These are phyloP conservation scores for Crypturellus undulatus DNA, from an alignment of 2,113 vertebrate species.

Conservation along the genomic window DNA sequence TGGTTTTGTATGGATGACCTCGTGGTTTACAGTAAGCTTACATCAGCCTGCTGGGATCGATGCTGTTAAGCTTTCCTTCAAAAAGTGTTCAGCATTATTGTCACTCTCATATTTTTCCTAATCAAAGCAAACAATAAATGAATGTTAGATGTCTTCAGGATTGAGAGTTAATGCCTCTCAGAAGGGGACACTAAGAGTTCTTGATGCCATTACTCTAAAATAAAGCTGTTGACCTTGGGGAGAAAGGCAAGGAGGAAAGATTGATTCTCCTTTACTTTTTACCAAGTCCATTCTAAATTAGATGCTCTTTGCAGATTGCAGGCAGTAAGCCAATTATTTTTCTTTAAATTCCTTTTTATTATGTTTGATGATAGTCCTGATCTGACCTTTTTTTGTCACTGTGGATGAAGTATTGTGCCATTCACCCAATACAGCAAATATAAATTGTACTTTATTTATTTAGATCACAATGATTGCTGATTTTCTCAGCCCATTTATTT, in stretches of 20 bases:
- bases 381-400: neutral
- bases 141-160: conserved; percentile 29
- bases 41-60: neutral
- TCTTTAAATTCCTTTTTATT: neutral
- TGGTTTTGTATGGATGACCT: neutral
- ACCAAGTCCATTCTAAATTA: neutral
- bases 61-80: conserved; percentile 36
- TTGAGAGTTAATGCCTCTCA: neutral
- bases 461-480: neutral
- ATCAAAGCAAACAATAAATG: conserved; percentile 28
- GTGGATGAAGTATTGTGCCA: neutral
- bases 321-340: neutral
- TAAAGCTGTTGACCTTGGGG: conserved; percentile 1
- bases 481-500: neutral
- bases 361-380: neutral
- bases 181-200: neutral
- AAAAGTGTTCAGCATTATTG: neutral
- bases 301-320: neutral
- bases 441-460: neutral
- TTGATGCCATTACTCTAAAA: neutral
- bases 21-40: conserved; percentile 19
- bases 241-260: neutral
- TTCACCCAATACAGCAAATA: neutral
- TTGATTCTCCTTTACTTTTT: neutral
- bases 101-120: neutral